Base-by-base conservation (phyloP, 2,797 vertebrate species). In the Telmatherina bonti region DNA sequence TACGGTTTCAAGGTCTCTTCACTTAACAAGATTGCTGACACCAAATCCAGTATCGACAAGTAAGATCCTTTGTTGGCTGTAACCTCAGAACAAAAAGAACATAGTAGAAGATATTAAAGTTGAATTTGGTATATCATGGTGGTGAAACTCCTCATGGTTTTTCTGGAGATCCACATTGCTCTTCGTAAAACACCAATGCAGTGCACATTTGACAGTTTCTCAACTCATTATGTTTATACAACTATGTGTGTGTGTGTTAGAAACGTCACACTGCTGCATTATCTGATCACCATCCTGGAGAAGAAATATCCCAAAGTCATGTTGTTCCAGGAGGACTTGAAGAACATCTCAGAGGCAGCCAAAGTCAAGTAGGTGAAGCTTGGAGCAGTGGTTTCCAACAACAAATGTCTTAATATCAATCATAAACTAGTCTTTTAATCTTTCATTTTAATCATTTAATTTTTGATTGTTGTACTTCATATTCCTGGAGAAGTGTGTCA, bases 31-130 rank as follows among this genome's bases (percentile, higher is more conserved):
- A 99, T 99, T 1, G 97, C 95, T 0, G 98, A 99, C 85, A 99
- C 98, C 72, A 99, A 99, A 88, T 99, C 98, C 90, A 99, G 98
- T 86, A 98, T 99, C 72, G 98, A 99, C 95, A 99, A 98, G 98
- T 99, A 91, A 96, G 97, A 78, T 69, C 36, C 22, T 10, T 41
- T 75, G 24, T 53, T 12, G n/a, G 0, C 16, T n/a, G 12, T 2
- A 36, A 26, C 31, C 31, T 63, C 38, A 67, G 35, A 67, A 29
- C 27, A 43, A 12, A 63, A 60, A 65, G n/a, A 76, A 41, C 29
- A 0, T 26, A 13, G 20, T 43, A 15, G 36, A 26, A 45, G 47
- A 1, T 51, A 62, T 70, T 26, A 47, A 82, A 66, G 31, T 78
- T 68, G 64, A 61, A 33, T 33, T 53, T 38, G 20, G n/a, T 16